A percentile compares a stretch with the other conserved stretches of the same genome.
These are phyloP conservation scores for Epizoanthus ramosus DNA, from an alignment of 92 coral and sea anemone genomes.

Conservation along the genomic window DNA sequence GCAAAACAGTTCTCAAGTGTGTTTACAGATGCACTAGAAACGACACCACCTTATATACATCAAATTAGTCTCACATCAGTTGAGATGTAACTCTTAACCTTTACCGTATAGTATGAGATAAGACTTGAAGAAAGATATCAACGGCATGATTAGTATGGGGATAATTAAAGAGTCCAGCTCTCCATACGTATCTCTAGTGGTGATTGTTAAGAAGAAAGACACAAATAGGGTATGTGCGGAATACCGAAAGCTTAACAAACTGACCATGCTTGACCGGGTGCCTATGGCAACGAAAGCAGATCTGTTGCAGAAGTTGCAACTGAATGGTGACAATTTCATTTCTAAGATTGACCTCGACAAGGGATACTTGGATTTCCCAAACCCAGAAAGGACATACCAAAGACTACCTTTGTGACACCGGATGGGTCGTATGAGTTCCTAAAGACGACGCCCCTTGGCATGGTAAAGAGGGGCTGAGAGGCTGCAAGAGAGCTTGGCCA, in stretches of 20 bases:
- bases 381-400: conserved; percentile 35
- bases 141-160: no score
- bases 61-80: no score
- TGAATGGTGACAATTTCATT: conserved; percentile 46
- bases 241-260: conserved; percentile 49
- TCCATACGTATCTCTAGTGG: conserved; percentile 45
- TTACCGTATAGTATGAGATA: no score
- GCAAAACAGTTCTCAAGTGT: no score
- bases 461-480: no score
- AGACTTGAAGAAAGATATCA: no score
- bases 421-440: conserved; percentile 49
- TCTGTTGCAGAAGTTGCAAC: conserved; percentile 41
- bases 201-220: conserved; percentile 58
- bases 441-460: no score
- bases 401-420: conserved; percentile 53
- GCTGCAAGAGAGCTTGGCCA: no score
- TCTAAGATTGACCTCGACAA: conserved; percentile 53
- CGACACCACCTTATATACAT: no score
- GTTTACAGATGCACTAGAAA: no score
- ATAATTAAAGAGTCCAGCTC: no score
- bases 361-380: conserved; percentile 55
- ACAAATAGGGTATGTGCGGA: conserved; percentile 60
- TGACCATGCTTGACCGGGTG: conserved; percentile 55
- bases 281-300: conserved; percentile 52
- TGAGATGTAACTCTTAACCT: no score